Conservation (phyloP, 2,888 invertebrate genomes). For the Scelioninae gen. 2 region DNA sequence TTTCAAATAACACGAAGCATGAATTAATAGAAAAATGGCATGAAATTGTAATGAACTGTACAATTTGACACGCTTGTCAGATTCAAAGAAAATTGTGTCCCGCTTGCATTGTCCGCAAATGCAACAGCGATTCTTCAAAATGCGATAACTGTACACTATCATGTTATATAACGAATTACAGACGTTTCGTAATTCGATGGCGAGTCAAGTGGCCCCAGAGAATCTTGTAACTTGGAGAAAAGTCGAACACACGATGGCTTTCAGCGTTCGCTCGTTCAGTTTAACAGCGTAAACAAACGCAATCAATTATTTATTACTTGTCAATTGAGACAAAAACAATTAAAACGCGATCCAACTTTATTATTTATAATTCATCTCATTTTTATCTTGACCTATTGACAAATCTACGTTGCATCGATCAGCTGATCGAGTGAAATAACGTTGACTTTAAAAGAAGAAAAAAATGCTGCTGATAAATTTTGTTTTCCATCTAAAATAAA, state of each 20-base stretch:
- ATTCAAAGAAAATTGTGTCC: conserved; percentile 28
- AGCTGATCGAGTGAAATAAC: too few species aligned
- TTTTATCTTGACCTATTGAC: too few species aligned
- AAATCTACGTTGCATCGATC: too few species aligned
- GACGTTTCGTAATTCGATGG: conserved; percentile 56
- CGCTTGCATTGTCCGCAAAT: conserved; percentile 32
- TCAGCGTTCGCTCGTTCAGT: conserved; percentile 44
- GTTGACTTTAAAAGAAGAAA: too few species aligned
- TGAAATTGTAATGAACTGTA: neutral
- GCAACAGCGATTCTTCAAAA: conserved; percentile 50
- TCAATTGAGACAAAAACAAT: too few species aligned
- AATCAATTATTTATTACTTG: too few species aligned
- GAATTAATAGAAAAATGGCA: neutral
- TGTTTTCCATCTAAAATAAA: too few species aligned
- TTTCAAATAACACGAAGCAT: conserved; percentile 1
- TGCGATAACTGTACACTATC: conserved; percentile 49
- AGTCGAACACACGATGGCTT: conserved; percentile 50
- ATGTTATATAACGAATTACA: conserved; percentile 56
- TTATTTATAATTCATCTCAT: too few species aligned
- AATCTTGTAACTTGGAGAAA: conserved; percentile 55
- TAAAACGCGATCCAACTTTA: too few species aligned
- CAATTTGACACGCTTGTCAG: conserved; percentile 16
- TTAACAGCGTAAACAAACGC: conserved; percentile 23
- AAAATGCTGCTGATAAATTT: too few species aligned
- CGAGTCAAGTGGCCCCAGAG: conserved; percentile 58